Evolutionary conservation across 2,888 invertebrate species (phyloP), one percentile per base, ranked within the genome.

Genomic region (Liopterus haemorrhoidalis): DNA sequence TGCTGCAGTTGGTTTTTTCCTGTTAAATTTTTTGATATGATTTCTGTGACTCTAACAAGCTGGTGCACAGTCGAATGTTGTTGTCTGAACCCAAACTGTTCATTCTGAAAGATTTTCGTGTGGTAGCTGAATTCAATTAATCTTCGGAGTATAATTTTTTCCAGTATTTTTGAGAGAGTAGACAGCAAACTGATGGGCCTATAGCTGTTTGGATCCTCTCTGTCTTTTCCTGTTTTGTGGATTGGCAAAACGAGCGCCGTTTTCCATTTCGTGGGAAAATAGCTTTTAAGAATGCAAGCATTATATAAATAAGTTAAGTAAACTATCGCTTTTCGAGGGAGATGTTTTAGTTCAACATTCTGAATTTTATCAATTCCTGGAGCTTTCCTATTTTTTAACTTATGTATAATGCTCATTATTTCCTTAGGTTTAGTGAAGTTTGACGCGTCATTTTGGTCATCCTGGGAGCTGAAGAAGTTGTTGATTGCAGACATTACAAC

Each of bases 81-180:
- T n/a, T n/a, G n/a, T n/a, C n/a, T n/a, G n/a, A n/a, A n/a, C n/a
- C 57, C 55, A 46, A 55, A 57, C 51, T 60, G 59, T 9, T 19
- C 24, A 31, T 15, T 8, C 16, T 37, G 12, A 25, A 28, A n/a
- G 12, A 31, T 15, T 11, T 24, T 35, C 32, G 25, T 19, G 14
- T 22, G 20, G 9, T 20, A 22, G n/a, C 20, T 11, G 8, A 9
- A 5, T 3, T 4, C 6, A n/a, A 8, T 15, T 20, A 43, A 20
- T 20, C 43, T 15, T 27, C 21, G 14, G 35, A 33, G 32, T 14
- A 56, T 31, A 8, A 55, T 43, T 44, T 46, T 49, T 49, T 60
- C 57, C 6, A 54, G 38, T 8, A 54, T 12, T 39, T 57, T 55
- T 22, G 50, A 45, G 12, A 52, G 35, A 11, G 44, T 43, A 6